Base-by-base conservation (phyloP, 1,140 invertebrate genomes). In the Coenobita brevimanus region DNA sequence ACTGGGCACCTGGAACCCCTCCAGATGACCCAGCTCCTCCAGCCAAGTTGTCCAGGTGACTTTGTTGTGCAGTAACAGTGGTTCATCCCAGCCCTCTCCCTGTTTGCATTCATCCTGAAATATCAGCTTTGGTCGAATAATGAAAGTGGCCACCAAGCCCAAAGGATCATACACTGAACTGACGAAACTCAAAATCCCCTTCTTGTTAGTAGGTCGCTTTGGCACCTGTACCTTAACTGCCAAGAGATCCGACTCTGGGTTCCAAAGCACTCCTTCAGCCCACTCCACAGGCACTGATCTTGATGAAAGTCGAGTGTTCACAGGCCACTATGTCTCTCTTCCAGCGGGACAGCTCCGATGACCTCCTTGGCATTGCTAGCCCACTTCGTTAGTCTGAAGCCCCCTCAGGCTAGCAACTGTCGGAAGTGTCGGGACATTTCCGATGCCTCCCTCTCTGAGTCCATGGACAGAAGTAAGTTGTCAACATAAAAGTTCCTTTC, bases 51-150 rank as follows among this genome's bases (percentile, higher is more conserved):
- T 2, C 41, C 38, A 24, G 6, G 17, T 78, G 21, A 46, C 46
- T 46, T 46, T 24, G 46, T 13, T 17, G 41, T 13, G 2, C 13
- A 43, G 2, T 27, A 43, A 2, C 0, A 43, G 73, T 43, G 0
- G 0, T 27, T 17, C 41, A 24, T 80, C 78, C 78, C 78, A 60
- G 1, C 78, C 78, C 21, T 60, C 50, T 38, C 62, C 33, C 13
- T 54, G 46, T 38, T 54, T 43, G 10, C 57, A 24, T 21, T 80
- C 78, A 60, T 80, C 21, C 36, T 80, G 78, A 30, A 60, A 57
- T 1, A 80, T 80, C 54, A 60, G 24, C 78, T 80, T 80, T 3
- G 78, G 15, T 30, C 78, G 1, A 15, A 80, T 30, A 30, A 30
- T 80, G 17, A 60, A 80, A 17, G 78, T 1, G 3, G 6, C 24